Percentiles rank a stretch among this genome's conserved stretches.
These are phyloP conservation scores for Cryptocheilus praepositus DNA, from an alignment of 2,888 invertebrate genomes.

Conservation along the genomic window DNA sequence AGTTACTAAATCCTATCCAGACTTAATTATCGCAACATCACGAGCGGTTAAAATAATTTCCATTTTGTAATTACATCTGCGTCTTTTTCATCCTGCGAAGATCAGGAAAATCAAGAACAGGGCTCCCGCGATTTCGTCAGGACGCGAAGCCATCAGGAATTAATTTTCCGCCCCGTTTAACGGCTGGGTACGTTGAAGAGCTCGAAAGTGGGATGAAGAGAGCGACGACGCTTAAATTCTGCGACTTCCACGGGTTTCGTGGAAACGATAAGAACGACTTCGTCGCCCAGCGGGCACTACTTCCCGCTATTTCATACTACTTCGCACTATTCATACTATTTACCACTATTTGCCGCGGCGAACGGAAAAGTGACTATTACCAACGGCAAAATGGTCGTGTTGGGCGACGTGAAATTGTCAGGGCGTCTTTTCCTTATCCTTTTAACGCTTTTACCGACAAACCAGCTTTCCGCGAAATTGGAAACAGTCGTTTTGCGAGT, in stretches of 20 bases:
- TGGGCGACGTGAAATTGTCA: background rate
- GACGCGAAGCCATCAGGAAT: background rate
- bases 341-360: background rate
- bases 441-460: background rate
- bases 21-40: no score
- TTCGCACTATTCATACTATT: background rate
- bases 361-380: background rate
- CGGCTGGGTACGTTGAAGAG: background rate
- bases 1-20: no score
- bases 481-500: no score
- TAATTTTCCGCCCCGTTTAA: constrained; percentile 11
- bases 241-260: no score
- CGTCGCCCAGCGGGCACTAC: no score
- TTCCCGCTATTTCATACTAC: background rate
- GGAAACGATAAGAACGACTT: background rate
- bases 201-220: background rate
- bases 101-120: no score
- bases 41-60: no score
- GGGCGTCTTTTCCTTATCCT: no score
- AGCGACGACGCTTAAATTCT: background rate
- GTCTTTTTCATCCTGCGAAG: no score
- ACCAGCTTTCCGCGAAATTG: background rate
- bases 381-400: background rate
- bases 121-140: no score
- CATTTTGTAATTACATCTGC: no score